Evolutionary conservation across 1,140 invertebrate genomes (phyloP), one percentile per base, ranked within the genome.

Genomic region (Belonocnema kinseyi): DNA sequence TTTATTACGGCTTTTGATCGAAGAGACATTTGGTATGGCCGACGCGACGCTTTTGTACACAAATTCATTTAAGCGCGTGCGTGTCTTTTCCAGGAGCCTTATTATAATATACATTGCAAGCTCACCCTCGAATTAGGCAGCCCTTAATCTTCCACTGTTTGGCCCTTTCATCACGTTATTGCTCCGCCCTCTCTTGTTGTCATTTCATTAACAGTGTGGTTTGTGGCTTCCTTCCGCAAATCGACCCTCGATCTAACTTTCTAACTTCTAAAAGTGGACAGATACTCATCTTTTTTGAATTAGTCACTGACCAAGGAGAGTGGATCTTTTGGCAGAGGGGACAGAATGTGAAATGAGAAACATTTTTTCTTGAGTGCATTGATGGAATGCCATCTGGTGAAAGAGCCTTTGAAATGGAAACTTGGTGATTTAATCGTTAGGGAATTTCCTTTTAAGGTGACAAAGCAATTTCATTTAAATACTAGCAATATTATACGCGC

Each of bases 101-200:
- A 66, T 66, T 16, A 66, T 66, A 66, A 66, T 66, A 70, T 72
- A 66, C 46, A 53, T 74, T 80, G 76, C 66, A 72, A 76, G 70
- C 46, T 53, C 71, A 80, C 72, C 79, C 72, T 79, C 72, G 56
- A 79, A 79, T 79, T 80, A 76, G 78, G 54, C 73, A 74, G 74
- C 73, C 73, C 72, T 80, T 79, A 78, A 80, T 75, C 79, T 72
- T 73, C 70, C 74, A 73, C 74, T 66, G 52, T 79, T 80, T 80
- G 78, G 56, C 77, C 74, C 51, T 77, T 75, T 80, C 70, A 54
- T 53, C 74, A 74, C 77, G 70, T 58, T 73, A 73, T 75, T 80
- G 21, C 58, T 61, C 58, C 58, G 58, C 58, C 58, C 26, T 77
- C 78, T 79, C 58, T 46, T 11, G 26, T 40, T 40, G 61, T 66